Evolutionary conservation across 2,797 vertebrate species (phyloP).

Genomic region (Alosa sapidissima): DNA sequence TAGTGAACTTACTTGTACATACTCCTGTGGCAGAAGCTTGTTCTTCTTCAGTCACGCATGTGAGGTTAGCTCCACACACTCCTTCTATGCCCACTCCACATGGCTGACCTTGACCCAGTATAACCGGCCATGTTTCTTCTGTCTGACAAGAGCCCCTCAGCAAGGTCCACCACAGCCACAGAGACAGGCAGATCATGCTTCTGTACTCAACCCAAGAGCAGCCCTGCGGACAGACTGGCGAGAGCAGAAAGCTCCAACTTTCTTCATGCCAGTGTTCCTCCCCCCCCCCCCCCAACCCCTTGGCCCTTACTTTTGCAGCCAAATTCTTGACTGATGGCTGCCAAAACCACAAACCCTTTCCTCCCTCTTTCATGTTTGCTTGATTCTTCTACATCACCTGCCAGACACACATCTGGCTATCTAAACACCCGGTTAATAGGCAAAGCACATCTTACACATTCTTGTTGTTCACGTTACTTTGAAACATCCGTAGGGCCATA

Average conservation of each 20-base stretch:
- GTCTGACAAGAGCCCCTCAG: neutral
- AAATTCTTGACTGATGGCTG: slow-evolving; percentile 12
- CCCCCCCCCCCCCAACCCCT: neutral
- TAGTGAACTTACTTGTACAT: slow-evolving; percentile 17
- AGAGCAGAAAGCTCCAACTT: neutral
- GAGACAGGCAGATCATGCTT: neutral
- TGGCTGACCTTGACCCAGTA: neutral
- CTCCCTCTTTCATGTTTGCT: slow-evolving; percentile 21
- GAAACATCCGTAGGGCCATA: neutral
- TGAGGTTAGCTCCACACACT: slow-evolving; percentile 28
- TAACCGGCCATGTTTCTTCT: neutral
- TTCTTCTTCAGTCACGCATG: neutral
- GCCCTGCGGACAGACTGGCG: neutral
- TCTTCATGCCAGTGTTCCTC: neutral
- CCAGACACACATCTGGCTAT: neutral
- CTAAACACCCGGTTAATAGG: neutral
- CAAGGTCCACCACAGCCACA: slow-evolving; percentile 22
- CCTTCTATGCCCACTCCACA: neutral
- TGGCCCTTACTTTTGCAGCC: neutral
- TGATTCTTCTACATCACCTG: neutral
- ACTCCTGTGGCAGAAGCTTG: neutral
- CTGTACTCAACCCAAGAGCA: neutral
- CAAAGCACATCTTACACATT: neutral
- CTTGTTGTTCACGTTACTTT: neutral
- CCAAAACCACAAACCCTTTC: slow-evolving; percentile 30